Percentiles rank a stretch among this genome's conserved stretches.
These are phyloP conservation scores for Anoplolepis gracilipes DNA, from an alignment of 1,140 invertebrate species.

Conservation along the genomic window DNA sequence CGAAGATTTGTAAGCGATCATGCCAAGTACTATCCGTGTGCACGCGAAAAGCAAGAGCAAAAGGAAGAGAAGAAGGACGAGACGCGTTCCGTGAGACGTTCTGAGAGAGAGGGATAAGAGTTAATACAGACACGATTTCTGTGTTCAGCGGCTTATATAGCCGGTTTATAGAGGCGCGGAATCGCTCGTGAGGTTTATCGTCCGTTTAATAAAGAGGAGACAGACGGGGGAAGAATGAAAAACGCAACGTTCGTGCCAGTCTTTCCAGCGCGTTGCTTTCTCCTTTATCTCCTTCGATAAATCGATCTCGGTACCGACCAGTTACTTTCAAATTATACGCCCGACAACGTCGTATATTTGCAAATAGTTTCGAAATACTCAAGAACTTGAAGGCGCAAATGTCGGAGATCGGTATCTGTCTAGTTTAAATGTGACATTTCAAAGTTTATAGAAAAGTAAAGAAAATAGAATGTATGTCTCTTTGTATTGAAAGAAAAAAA, in stretches of 20 bases:
- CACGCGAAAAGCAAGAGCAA: neutral
- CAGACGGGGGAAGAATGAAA: constrained; percentile 47
- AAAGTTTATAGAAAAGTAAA: neutral
- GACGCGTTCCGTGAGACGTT: neutral
- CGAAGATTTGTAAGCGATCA: constrained; percentile 23
- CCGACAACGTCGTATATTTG: constrained; percentile 13
- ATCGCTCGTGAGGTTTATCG: constrained; percentile 68
- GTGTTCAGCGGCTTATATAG: constrained; percentile 38
- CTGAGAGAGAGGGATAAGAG: neutral
- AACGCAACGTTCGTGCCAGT: constrained; percentile 61
- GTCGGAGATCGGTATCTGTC: neutral
- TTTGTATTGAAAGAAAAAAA: neutral
- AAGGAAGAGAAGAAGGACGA: neutral
- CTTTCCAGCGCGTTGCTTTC: neutral
- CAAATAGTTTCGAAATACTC: constrained; percentile 16
- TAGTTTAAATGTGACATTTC: constrained; percentile 1
- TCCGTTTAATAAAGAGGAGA: constrained; percentile 70
- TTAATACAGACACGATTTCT: constrained; percentile 49
- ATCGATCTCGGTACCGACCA: constrained; percentile 24
- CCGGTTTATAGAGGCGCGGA: constrained; percentile 60
- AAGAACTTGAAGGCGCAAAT: neutral
- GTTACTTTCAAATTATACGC: neutral
- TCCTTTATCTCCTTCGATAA: constrained; percentile 34
- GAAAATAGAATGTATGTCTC: neutral
- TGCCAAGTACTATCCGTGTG: constrained; percentile 23